A percentile compares a stretch with the other conserved stretches of the same genome.
phyloP scores from a whole-genome alignment of 2,797 vertebrate species.

The Botia kubotai region DNA sequence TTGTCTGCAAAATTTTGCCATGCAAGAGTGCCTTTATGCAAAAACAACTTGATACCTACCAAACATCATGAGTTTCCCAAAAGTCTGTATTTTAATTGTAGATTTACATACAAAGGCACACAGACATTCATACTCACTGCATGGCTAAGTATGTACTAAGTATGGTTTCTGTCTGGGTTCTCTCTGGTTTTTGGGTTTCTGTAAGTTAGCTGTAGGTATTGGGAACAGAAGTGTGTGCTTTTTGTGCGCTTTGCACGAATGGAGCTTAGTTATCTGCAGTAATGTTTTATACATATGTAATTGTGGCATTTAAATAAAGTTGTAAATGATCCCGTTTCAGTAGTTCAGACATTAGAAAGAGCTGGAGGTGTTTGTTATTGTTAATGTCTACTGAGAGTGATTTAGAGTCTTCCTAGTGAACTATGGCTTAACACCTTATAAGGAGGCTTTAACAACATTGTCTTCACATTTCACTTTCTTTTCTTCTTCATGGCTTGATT shows the following conservation, averaged over 20 bases:
- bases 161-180: background rate
- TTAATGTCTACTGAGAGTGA: background rate
- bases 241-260: slow-evolving; percentile 14
- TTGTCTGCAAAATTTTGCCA: background rate
- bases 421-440: background rate
- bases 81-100: too few species aligned
- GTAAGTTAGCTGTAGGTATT: background rate
- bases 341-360: background rate
- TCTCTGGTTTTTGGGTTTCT: slow-evolving; percentile 2
- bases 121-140: slow-evolving; percentile 30
- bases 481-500: background rate
- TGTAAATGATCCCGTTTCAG: background rate
- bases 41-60: background rate
- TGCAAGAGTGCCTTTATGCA: background rate
- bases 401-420: background rate
- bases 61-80: background rate
- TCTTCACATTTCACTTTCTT: slow-evolving; percentile 28
- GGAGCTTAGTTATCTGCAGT: background rate
- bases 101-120: background rate
- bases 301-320: slow-evolving; percentile 4
- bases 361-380: slow-evolving; percentile 8
- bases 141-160: slow-evolving; percentile 39
- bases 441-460: slow-evolving; percentile 1
- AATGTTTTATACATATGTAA: background rate
- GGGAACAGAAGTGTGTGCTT: background rate